phyloP scores from a whole-genome alignment of 2,113 vertebrate species.

The Gymnarchus niloticus region DNA sequence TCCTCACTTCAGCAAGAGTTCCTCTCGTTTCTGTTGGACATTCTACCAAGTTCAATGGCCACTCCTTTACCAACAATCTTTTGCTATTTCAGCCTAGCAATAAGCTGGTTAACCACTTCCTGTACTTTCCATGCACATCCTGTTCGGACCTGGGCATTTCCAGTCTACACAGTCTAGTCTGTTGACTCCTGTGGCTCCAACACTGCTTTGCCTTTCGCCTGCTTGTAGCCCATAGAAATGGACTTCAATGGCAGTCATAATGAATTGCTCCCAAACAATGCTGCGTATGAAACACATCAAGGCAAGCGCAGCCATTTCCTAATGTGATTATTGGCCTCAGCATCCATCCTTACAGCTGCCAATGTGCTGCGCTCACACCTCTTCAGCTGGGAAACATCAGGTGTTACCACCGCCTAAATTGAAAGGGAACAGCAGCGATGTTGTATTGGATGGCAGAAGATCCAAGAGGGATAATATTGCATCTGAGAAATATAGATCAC shows the following conservation, averaged over 20 bases:
- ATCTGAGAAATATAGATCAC: background rate
- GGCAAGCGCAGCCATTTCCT: background rate
- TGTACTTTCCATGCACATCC: background rate
- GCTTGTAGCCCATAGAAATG: background rate
- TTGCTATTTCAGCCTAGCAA: background rate
- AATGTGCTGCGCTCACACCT: background rate
- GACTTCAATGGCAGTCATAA: background rate
- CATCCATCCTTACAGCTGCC: background rate
- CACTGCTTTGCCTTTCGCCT: background rate
- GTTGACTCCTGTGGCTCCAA: background rate
- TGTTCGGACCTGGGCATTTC: background rate
- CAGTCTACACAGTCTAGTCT: background rate
- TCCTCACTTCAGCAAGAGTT: background rate
- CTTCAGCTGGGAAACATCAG: background rate
- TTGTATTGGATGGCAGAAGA: slow-evolving; percentile 4
- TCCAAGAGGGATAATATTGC: background rate
- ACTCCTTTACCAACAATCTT: too few relatives aligned
- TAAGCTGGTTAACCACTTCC: background rate
- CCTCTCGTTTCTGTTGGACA: background rate
- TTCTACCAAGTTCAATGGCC: background rate
- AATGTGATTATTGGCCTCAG: background rate
- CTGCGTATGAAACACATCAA: background rate
- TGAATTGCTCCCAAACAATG: background rate
- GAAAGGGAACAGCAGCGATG: background rate
- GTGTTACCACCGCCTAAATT: background rate